These are phyloP conservation scores for Podilymbus podiceps DNA, from an alignment of 2,113 vertebrate genomes.

Conservation along the genomic window DNA sequence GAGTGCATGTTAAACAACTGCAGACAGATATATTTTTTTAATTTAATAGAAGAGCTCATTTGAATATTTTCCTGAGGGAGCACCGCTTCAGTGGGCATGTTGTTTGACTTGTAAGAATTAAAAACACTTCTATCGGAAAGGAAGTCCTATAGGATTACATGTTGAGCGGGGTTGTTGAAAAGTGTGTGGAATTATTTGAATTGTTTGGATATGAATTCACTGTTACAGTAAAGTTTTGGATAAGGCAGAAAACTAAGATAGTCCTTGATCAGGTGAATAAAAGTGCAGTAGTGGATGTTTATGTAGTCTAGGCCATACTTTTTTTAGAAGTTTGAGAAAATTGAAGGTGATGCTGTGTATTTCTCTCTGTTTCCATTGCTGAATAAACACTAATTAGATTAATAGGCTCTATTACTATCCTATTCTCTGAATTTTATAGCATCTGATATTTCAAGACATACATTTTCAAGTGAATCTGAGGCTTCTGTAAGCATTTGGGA, in stretches of 20 bases:
- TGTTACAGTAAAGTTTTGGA: neutral
- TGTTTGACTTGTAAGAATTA: neutral
- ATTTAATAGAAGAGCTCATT: neutral
- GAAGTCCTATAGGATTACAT: neutral
- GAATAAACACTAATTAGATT: neutral
- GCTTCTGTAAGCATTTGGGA: neutral
- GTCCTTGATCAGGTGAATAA: neutral
- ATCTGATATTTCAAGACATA: neutral
- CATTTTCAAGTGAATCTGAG: neutral
- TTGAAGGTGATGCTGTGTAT: neutral
- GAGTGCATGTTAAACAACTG: slow-evolving; percentile 1
- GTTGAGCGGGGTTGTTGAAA: neutral
- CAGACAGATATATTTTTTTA: neutral
- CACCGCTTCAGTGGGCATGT: neutral
- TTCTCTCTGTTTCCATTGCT: neutral
- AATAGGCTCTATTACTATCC: neutral
- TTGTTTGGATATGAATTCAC: neutral
- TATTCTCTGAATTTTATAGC: neutral
- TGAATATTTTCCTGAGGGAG: neutral
- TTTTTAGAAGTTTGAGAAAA: neutral
- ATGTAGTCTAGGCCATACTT: neutral
- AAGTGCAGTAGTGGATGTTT: neutral
- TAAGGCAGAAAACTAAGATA: neutral
- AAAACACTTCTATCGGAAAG: neutral
- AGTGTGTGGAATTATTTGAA: neutral